A percentile compares a stretch with the other conserved stretches of the same genome.
Evolutionary conservation across 2,888 invertebrate genomes (phyloP).

Genomic region (Hydriomena furcata): DNA sequence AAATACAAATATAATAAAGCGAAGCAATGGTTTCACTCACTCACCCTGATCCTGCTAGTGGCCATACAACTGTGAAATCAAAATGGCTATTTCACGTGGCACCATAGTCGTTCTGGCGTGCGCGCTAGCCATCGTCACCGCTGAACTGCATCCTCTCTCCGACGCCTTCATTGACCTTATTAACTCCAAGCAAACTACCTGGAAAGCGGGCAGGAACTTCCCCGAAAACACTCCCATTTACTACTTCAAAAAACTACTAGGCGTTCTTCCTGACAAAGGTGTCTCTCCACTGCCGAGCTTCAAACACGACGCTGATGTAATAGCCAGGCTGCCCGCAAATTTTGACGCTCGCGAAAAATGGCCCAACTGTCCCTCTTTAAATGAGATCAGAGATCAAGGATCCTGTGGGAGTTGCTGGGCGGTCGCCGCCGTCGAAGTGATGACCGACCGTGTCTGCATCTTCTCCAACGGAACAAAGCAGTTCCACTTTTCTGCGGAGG

Average conservation of each 20-base stretch:
- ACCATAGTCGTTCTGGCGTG: conserved; percentile 53
- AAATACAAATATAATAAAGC: not conserved
- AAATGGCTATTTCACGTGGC: not conserved
- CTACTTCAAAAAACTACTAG: conserved; percentile 84
- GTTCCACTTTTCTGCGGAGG: conserved; percentile 92
- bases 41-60: not conserved
- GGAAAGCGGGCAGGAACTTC: conserved; percentile 93
- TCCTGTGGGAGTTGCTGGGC: conserved; percentile 98
- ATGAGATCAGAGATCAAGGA: conserved; percentile 93
- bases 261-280: conserved; percentile 84
- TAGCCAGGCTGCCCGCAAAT: conserved; percentile 85
- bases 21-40: not conserved
- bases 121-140: conserved; percentile 45
- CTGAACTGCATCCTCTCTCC: conserved; percentile 82
- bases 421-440: conserved; percentile 95
- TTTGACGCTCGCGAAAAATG: conserved; percentile 93
- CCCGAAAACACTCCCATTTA: conserved; percentile 76
- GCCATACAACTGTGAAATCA: not conserved
- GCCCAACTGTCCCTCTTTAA: conserved; percentile 93
- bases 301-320: conserved; percentile 57
- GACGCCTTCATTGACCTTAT: conserved; percentile 88
- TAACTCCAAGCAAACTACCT: conserved; percentile 86
- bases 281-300: conserved; percentile 66
- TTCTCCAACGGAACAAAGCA: conserved; percentile 88
- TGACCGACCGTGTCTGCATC: conserved; percentile 95